Conservation (phyloP, 1,140 invertebrate species). For the Cydia splendana region DNA sequence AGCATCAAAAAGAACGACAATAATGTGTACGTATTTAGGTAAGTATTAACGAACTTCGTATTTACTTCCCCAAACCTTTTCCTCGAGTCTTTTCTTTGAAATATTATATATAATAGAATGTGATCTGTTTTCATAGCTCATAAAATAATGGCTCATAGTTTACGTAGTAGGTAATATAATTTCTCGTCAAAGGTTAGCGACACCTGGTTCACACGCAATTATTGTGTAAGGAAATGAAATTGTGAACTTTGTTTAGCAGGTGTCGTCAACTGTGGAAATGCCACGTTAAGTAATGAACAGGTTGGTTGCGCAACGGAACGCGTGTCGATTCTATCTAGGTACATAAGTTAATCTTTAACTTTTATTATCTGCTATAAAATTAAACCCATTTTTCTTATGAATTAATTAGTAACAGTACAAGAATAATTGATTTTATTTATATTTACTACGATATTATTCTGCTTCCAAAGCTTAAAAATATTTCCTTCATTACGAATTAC, state of each 20-base stretch:
- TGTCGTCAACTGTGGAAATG: slow-evolving; percentile 30
- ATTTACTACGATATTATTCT: no score
- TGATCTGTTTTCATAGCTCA: background rate
- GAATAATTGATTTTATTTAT: no score
- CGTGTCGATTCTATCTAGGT: background rate
- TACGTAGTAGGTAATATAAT: background rate
- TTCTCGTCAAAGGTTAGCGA: slow-evolving; percentile 1
- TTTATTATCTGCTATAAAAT: background rate
- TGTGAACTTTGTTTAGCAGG: slow-evolving; percentile 17
- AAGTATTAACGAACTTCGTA: no score
- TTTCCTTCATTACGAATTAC: no score
- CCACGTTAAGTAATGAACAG: slow-evolving; percentile 18
- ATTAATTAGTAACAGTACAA: no score
- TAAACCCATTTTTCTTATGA: no score
- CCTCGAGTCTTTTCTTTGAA: no score
- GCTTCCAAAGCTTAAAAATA: no score
- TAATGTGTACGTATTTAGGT: no score
- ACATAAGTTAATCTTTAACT: background rate
- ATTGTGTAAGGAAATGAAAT: slow-evolving; percentile 22
- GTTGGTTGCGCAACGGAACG: background rate
- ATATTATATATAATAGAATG: no score
- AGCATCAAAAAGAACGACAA: no score
- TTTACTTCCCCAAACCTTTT: no score
- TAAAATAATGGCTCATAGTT: background rate
- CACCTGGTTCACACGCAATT: slow-evolving; percentile 10